These are phyloP conservation scores for Ectropis grisescens DNA, from an alignment of 1,140 invertebrate species.

Conservation along the genomic window DNA sequence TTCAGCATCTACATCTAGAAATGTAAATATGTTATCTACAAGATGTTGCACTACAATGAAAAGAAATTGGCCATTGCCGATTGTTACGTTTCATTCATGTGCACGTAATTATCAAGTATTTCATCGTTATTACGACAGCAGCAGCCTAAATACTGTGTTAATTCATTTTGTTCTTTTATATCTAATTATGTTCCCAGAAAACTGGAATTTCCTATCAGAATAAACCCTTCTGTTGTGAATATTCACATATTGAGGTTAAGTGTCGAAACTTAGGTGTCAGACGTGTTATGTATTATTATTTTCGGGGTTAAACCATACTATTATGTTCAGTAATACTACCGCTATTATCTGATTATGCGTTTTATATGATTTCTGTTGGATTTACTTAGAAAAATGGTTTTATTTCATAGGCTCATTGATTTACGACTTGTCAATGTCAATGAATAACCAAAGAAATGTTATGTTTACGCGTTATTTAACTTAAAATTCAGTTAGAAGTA, in stretches of 20 bases:
- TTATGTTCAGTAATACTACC: too few relatives aligned
- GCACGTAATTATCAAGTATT: conserved; percentile 31
- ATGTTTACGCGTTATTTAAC: too few relatives aligned
- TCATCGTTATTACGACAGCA: background rate
- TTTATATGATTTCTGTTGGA: too few relatives aligned
- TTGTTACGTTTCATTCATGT: conserved; percentile 60
- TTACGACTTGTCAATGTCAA: conserved; percentile 28
- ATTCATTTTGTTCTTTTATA: too few relatives aligned
- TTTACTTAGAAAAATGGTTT: too few relatives aligned
- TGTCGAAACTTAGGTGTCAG: conserved; percentile 34
- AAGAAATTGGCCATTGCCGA: conserved; percentile 49
- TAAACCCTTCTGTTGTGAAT: conserved; percentile 26
- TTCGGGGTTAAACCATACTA: too few relatives aligned
- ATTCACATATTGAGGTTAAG: conserved; percentile 60
- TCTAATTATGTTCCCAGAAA: too few relatives aligned
- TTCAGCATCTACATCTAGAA: conserved; percentile 1
- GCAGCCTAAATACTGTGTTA: too few relatives aligned
- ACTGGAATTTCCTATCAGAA: conserved; percentile 4
- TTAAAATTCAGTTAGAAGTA: too few relatives aligned
- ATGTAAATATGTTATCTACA: conserved; percentile 20
- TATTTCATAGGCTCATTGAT: conserved; percentile 26
- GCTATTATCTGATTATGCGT: too few relatives aligned
- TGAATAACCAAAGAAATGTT: too few relatives aligned
- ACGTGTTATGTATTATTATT: conserved; percentile 14
- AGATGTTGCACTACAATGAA: conserved; percentile 52